A percentile compares a stretch with the other conserved stretches of the same genome.
These are phyloP conservation scores for Ligdia adustata DNA, from an alignment of 2,888 invertebrate species.

Conservation along the genomic window DNA sequence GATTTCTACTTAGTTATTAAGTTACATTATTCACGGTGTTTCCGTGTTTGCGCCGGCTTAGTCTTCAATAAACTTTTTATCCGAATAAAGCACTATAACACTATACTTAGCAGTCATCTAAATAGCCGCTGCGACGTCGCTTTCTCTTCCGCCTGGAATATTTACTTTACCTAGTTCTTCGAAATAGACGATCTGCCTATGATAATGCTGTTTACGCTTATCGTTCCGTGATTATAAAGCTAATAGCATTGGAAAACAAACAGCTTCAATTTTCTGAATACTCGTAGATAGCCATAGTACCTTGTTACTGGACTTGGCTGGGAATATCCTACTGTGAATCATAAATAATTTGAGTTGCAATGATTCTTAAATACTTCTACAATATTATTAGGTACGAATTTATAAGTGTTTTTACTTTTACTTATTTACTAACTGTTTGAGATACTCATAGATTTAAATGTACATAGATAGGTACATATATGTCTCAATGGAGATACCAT, in stretches of 20 bases:
- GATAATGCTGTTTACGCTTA: neutral
- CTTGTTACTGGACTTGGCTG: no score
- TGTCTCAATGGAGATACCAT: no score
- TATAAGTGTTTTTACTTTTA: no score
- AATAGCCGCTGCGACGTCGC: slow-evolving; percentile 14
- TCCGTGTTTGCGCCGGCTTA: slow-evolving; percentile 11
- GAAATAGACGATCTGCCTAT: slow-evolving; percentile 11
- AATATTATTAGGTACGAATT: no score
- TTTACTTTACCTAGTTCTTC: slow-evolving; percentile 17
- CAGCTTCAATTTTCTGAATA: slow-evolving; percentile 9
- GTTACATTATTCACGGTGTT: slow-evolving; percentile 17
- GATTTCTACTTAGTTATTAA: slow-evolving; percentile 29
- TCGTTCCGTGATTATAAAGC: slow-evolving; percentile 6
- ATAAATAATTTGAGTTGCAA: no score
- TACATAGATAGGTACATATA: no score
- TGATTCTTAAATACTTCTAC: no score
- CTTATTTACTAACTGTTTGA: no score
- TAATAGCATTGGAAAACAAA: slow-evolving; percentile 11
- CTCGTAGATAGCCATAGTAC: slow-evolving; percentile 6
- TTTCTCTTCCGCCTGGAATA: slow-evolving; percentile 13
- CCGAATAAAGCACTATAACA: slow-evolving; percentile 12
- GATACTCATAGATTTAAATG: no score
- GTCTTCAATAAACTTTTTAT: slow-evolving; percentile 21
- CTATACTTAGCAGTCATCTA: slow-evolving; percentile 20
- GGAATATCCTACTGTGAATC: no score